These are phyloP conservation scores for Gerosis bhagava DNA, from an alignment of 2,888 invertebrate species.

Conservation along the genomic window DNA sequence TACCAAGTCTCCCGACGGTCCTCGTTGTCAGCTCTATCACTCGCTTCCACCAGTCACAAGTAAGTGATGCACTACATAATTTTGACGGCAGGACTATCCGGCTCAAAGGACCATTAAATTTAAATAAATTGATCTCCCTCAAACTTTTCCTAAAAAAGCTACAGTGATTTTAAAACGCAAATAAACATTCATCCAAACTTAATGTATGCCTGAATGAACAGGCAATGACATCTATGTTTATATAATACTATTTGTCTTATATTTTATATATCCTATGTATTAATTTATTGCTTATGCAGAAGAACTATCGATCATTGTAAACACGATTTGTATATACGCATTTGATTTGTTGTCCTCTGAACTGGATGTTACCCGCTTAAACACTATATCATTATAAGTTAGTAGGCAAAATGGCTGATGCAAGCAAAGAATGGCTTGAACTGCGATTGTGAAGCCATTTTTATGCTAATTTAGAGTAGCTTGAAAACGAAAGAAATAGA, in stretches of 20 bases:
- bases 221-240: too few relatives aligned
- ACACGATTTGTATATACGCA: too few relatives aligned
- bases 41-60: slow-evolving; percentile 92
- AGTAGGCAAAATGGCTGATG: slow-evolving; percentile 53
- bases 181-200: too few relatives aligned
- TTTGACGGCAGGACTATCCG: slow-evolving; percentile 38
- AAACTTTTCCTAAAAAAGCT: too few relatives aligned
- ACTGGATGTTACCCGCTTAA: slow-evolving; percentile 38
- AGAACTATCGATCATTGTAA: too few relatives aligned
- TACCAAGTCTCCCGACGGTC: too few relatives aligned
- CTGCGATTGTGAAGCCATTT: slow-evolving; percentile 57
- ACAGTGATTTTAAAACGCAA: too few relatives aligned
- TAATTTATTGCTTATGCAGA: too few relatives aligned
- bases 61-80: slow-evolving; percentile 75
- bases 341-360: slow-evolving; percentile 48
- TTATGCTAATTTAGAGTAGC: slow-evolving; percentile 54
- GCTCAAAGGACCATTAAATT: slow-evolving; percentile 35
- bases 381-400: slow-evolving; percentile 43
- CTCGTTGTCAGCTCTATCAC: slow-evolving; percentile 94
- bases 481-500: slow-evolving; percentile 46
- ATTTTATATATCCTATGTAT: too few relatives aligned
- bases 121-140: background rate
- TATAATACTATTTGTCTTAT: too few relatives aligned
- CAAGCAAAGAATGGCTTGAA: slow-evolving; percentile 68
- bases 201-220: too few relatives aligned